phyloP scores from a whole-genome alignment of 1,140 invertebrate genomes.

The Zaprionus kolodkinae region DNA sequence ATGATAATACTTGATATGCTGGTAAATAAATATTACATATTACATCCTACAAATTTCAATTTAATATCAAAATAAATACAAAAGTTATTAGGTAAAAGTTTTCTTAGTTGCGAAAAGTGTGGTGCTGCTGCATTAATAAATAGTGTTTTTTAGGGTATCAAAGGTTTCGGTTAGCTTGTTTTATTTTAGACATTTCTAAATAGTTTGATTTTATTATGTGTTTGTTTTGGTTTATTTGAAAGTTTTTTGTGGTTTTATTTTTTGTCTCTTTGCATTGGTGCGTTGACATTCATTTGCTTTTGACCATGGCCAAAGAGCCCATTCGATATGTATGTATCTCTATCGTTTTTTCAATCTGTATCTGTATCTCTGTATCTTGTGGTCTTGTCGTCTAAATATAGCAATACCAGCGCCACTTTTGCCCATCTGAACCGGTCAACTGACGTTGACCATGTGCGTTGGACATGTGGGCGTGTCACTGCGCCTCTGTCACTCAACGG shows the following conservation, averaged over 20 bases:
- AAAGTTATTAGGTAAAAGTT: too few relatives aligned
- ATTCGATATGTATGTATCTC: constrained; percentile 51
- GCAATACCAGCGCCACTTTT: constrained; percentile 38
- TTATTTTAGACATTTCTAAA: constrained; percentile 16
- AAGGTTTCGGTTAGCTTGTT: too few relatives aligned
- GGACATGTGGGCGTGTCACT: constrained; percentile 57
- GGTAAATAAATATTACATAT: too few relatives aligned
- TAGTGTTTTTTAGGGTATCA: too few relatives aligned
- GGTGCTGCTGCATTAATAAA: too few relatives aligned
- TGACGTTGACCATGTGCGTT: constrained; percentile 64
- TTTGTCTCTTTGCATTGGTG: constrained; percentile 41
- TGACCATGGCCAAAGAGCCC: constrained; percentile 42
- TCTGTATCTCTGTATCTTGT: constrained; percentile 43
- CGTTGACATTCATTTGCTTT: constrained; percentile 51
- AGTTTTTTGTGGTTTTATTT: constrained; percentile 1
- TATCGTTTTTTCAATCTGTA: constrained; percentile 40
- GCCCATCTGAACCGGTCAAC: constrained; percentile 39
- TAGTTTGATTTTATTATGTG: constrained; percentile 26
- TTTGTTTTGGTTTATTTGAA: background rate
- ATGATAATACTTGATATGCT: too few relatives aligned
- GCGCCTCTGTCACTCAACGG: constrained; percentile 12
- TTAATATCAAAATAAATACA: too few relatives aligned
- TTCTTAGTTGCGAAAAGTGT: too few relatives aligned
- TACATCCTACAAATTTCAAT: too few relatives aligned
- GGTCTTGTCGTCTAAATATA: constrained; percentile 68